phyloP scores from a whole-genome alignment of 2,113 vertebrate genomes.

The Centrocercus urophasianus region DNA sequence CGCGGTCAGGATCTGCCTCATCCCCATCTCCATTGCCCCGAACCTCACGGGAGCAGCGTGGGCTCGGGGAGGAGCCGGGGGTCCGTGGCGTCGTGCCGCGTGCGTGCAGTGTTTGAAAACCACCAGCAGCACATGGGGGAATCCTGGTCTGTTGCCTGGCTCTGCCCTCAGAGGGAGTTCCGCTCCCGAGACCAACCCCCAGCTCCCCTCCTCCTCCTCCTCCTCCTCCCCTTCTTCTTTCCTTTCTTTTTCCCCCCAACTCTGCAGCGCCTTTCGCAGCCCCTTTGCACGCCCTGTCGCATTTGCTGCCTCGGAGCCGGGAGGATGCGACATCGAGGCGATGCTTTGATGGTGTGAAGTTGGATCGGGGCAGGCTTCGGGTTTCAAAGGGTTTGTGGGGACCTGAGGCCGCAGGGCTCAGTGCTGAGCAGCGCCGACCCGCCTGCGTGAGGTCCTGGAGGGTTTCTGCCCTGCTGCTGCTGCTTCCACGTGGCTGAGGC shows the following conservation, averaged over 20 bases:
- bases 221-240: background rate
- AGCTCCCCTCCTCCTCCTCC: background rate
- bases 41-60: too few relatives aligned
- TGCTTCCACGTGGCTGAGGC: background rate
- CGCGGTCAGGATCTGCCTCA: background rate
- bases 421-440: too few relatives aligned
- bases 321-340: background rate
- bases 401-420: background rate
- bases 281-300: background rate
- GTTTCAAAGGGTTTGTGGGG: background rate
- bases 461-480: too few relatives aligned
- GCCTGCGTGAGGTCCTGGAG: too few relatives aligned
- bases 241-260: background rate
- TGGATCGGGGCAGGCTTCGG: background rate
- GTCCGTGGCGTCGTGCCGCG: too few relatives aligned
- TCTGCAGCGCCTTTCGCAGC: background rate
- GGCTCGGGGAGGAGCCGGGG: too few relatives aligned
- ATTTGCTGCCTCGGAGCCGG: background rate
- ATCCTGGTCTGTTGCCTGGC: background rate
- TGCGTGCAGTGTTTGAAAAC: background rate
- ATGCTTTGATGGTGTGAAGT: rapidly evolving
- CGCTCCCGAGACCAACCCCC: conserved; percentile 31
- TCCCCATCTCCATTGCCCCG: background rate
- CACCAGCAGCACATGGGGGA: background rate
- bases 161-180: conserved; percentile 58